These are phyloP conservation scores for Xiphophorus hellerii DNA, from an alignment of 2,113 vertebrate genomes.

Conservation along the genomic window DNA sequence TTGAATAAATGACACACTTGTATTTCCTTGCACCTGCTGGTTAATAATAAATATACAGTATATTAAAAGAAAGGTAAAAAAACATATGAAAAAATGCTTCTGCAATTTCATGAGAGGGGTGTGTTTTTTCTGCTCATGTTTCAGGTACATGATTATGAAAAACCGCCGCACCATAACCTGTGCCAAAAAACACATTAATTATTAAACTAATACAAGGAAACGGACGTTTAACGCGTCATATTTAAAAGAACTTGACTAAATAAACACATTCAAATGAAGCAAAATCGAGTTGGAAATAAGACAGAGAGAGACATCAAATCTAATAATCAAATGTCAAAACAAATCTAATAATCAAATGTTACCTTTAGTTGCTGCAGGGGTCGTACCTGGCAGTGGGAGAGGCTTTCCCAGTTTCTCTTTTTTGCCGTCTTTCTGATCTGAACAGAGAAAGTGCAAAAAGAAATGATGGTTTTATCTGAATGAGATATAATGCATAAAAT, in stretches of 20 bases:
- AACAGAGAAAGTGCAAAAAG: constrained; percentile 28
- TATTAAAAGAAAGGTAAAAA: no score
- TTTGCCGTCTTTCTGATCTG: constrained; percentile 88
- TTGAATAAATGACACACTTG: no score
- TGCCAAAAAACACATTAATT: no score
- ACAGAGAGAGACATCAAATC: not conserved
- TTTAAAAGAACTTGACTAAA: not conserved
- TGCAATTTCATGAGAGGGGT: not conserved
- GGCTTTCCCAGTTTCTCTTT: constrained; percentile 86
- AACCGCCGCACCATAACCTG: no score
- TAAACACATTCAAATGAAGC: not conserved
- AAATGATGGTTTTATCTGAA: not conserved
- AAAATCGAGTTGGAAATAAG: not conserved
- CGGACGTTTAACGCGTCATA: not conserved
- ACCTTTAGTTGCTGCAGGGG: constrained; percentile 80
- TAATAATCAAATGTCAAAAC: no score
- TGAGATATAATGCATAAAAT: not conserved
- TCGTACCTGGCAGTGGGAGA: constrained; percentile 69
- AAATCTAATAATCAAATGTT: not conserved
- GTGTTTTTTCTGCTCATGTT: not conserved
- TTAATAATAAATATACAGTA: no score
- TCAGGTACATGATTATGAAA: not conserved
- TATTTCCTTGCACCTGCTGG: not conserved
- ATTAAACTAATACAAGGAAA: no score
- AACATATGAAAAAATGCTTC: not conserved